A percentile compares a stretch with the other conserved stretches of the same genome.
phyloP scores from a whole-genome alignment of 1,140 invertebrate genomes.

The Chrysomallon squamiferum region DNA sequence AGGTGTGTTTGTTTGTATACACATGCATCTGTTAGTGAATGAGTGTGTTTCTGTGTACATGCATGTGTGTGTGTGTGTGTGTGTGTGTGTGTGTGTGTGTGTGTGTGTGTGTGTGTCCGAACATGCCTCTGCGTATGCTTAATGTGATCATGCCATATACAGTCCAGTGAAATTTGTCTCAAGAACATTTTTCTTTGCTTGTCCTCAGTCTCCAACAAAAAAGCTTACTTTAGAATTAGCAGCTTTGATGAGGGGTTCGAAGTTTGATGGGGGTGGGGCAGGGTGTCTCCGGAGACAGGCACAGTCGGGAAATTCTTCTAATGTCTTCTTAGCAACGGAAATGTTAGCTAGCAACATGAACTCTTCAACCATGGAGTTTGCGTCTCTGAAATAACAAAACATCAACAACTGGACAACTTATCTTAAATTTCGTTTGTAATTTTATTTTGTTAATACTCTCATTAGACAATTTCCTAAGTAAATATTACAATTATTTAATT shows the following conservation, averaged over 20 bases:
- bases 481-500: not conserved
- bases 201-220: no score
- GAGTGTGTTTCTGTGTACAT: no score
- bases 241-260: conserved; percentile 61
- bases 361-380: conserved; percentile 66
- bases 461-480: not conserved
- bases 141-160: no score
- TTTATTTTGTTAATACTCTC: not conserved
- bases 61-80: no score
- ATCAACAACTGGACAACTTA: no score
- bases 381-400: conserved; percentile 47
- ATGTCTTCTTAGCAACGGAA: conserved; percentile 63
- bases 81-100: no score
- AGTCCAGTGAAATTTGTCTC: no score
- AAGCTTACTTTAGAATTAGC: conserved; percentile 60
- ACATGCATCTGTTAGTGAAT: no score
- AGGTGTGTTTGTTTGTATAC: no score
- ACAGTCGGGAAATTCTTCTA: conserved; percentile 58
- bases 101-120: no score
- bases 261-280: conserved; percentile 60
- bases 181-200: no score
- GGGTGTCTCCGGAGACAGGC: conserved; percentile 62
- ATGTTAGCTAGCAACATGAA: conserved; percentile 68
- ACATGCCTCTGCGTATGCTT: no score
- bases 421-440: not conserved